phyloP scores from a whole-genome alignment of 2,113 vertebrate genomes.

The Myxocyprinus asiaticus region DNA sequence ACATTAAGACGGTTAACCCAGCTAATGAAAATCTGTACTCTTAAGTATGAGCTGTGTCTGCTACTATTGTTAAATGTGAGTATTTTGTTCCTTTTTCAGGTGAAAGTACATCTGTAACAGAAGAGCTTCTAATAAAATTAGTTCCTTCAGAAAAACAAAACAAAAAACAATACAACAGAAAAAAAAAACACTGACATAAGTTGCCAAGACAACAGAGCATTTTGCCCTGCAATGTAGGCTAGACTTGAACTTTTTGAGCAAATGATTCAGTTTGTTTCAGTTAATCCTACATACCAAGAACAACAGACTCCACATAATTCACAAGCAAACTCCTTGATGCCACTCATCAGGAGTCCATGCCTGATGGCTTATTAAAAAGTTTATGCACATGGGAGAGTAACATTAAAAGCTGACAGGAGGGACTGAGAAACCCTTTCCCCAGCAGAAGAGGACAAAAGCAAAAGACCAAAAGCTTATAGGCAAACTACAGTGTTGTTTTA shows the following conservation, averaged over 20 bases:
- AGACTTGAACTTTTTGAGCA: conserved; percentile 25
- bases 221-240: neutral
- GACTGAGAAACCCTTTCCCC: conserved; percentile 42
- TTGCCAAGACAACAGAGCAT: conserved; percentile 26
- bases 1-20: conserved; percentile 39
- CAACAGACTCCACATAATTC: conserved; percentile 27
- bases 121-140: neutral
- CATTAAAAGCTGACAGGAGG: conserved; percentile 39
- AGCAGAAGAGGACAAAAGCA: conserved; percentile 66
- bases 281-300: conserved; percentile 17
- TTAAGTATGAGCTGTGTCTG: conserved; percentile 15
- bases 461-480: conserved; percentile 72
- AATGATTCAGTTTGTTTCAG: neutral
- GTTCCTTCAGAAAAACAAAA: neutral
- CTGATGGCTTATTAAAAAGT: conserved; percentile 41
- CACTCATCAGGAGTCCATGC: neutral
- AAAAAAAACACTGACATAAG: conserved; percentile 8
- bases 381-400: conserved; percentile 38
- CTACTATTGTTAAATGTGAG: conserved; percentile 60
- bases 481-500: conserved; percentile 77
- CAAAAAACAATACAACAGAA: conserved; percentile 25
- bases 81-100: conserved; percentile 56
- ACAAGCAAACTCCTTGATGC: conserved; percentile 6
- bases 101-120: conserved; percentile 37
- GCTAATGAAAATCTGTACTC: conserved; percentile 15